A percentile compares a stretch with the other conserved stretches of the same genome.
Conservation (phyloP, 2,797 vertebrate genomes). For the Cossypha heuglini region DNA sequence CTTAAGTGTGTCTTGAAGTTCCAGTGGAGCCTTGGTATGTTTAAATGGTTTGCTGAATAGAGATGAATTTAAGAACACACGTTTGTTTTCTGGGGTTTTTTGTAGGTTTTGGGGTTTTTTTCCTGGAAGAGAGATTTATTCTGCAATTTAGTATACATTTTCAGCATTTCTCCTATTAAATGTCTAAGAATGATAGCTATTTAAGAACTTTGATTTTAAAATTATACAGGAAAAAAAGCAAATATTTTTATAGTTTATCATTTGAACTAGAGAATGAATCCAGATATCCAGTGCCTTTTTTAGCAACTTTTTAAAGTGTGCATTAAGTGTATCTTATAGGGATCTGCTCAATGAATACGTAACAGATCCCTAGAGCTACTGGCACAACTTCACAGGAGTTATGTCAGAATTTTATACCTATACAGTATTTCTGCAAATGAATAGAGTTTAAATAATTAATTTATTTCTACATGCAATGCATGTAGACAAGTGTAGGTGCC, state of each 20-base stretch:
- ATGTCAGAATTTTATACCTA: background rate
- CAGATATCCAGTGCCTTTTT: background rate
- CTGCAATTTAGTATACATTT: background rate
- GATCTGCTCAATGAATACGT: background rate
- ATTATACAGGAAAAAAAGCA: background rate
- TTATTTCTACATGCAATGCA: background rate
- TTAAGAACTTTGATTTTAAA: background rate
- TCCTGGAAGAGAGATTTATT: background rate
- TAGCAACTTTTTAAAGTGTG: background rate
- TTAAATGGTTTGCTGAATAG: constrained; percentile 2
- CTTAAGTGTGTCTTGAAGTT: constrained; percentile 37
- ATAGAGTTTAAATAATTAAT: constrained; percentile 24
- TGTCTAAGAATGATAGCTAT: background rate
- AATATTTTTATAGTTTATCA: background rate
- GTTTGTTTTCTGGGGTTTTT: accelerated
- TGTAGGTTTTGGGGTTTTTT: background rate
- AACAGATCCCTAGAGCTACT: constrained; percentile 11
- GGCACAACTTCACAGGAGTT: constrained; percentile 12
- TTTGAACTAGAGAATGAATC: constrained; percentile 6
- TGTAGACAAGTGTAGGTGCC: background rate
- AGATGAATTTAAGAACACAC: background rate
- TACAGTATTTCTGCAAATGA: constrained; percentile 1
- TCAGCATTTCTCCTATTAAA: background rate
- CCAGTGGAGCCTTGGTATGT: background rate
- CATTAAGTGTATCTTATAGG: background rate